These are phyloP conservation scores for Rissa tridactyla DNA, from an alignment of 2,113 vertebrate species.

Conservation along the genomic window DNA sequence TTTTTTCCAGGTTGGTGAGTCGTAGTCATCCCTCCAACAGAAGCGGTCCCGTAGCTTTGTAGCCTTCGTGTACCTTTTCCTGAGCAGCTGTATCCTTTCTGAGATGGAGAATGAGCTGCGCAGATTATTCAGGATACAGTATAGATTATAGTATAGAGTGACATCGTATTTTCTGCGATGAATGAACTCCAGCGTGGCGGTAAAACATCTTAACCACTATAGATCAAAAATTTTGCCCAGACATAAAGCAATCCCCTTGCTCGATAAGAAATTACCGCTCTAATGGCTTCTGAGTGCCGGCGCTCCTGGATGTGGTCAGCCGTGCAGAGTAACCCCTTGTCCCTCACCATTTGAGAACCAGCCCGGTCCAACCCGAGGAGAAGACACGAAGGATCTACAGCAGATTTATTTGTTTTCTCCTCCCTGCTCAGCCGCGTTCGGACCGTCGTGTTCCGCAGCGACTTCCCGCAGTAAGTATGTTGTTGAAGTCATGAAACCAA, in stretches of 20 bases:
- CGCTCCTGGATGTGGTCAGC: constrained; percentile 36
- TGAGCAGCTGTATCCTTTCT: background rate
- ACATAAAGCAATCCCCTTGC: background rate
- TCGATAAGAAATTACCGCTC: background rate
- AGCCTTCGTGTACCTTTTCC: background rate
- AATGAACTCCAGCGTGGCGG: background rate
- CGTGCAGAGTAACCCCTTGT: background rate
- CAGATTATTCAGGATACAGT: background rate
- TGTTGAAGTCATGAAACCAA: background rate
- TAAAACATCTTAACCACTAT: background rate
- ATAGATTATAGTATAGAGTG: background rate
- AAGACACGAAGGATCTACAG: background rate
- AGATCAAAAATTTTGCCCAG: constrained; percentile 34
- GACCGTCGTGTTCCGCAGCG: accelerated
- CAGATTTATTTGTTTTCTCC: background rate
- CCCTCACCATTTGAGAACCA: background rate
- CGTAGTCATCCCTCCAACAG: background rate
- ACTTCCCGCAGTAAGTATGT: background rate
- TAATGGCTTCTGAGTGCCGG: constrained; percentile 20
- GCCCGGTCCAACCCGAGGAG: background rate
- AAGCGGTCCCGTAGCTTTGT: background rate
- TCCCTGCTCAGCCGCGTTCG: background rate
- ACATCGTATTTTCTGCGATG: background rate
- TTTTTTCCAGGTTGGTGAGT: background rate
- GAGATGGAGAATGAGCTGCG: background rate